Evolutionary conservation across 1,140 invertebrate species (phyloP).

Genomic region (Trinorchestia longiramus): DNA sequence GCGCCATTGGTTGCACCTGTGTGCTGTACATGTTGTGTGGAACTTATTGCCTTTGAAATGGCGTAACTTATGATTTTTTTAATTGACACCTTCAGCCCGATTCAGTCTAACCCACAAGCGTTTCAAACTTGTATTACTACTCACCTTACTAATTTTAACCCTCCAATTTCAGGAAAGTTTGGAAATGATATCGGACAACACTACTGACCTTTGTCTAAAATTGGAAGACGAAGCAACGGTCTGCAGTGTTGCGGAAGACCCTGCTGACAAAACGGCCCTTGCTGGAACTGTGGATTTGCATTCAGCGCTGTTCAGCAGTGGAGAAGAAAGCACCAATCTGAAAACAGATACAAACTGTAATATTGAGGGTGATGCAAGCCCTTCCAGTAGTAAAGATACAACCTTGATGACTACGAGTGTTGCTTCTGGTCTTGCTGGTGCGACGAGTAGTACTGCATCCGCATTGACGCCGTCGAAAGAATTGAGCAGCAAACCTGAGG

Average conservation of each 20-base stretch:
- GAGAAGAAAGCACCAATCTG: not conserved
- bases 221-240: slow-evolving; percentile 14
- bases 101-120: too few species aligned
- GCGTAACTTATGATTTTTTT: too few species aligned
- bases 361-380: not conserved
- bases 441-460: not conserved
- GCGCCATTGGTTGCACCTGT: too few species aligned
- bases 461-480: not conserved
- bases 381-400: not conserved
- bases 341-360: not conserved
- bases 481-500: not conserved
- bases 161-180: not conserved
- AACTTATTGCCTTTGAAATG: too few species aligned
- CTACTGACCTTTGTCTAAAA: not conserved
- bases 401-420: not conserved
- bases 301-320: not conserved
- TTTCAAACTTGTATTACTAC: too few species aligned
- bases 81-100: too few species aligned
- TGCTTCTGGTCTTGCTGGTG: not conserved
- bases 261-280: not conserved
- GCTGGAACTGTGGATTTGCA: not conserved
- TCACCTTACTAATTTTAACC: too few species aligned
- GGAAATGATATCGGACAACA: not conserved
- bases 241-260: not conserved
- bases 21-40: too few species aligned